Base-by-base conservation (phyloP, 2,113 vertebrate species). In the Anthoscopus minutus region DNA sequence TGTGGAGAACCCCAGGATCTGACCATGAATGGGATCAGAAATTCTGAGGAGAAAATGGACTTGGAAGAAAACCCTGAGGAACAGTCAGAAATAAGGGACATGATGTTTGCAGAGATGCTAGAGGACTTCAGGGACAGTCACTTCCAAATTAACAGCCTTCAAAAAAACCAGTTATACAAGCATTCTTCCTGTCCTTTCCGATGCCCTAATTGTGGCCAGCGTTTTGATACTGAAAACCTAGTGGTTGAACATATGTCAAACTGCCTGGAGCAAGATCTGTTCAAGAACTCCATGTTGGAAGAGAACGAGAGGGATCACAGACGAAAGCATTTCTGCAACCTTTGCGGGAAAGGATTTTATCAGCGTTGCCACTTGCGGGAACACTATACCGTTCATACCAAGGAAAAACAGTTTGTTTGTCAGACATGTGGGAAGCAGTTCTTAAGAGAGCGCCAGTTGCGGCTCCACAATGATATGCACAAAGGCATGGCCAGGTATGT, bases 401-500 rank as follows among this genome's bases (percentile, higher is more conserved):
- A 99, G 98, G 99, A 99, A 97, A 99, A 99, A 97, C 99, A 99
- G 98, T 99, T 99, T 98, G 98, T 98, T 90, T 99, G 99, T 97
- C 98, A 98, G 97, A 99, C 99, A 90, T 99, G 99, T 91, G 99
- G 99, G 45, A 99, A 99, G 97, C 99, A 99, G 98, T 99, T 99
- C 97, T 98, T 99, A 96, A 98, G 99, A 18, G 99, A 99, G 93
- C 99, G 99, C 33, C 99, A 99, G 97, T 98, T 99, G 44, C 97
- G 99, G 67, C 98, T 99, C 85, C 99, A 99, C 98, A 99, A 99
- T 94, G 99, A 99, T 98, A 99, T 99, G 99, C 99, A 99, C 98
- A 98, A 98, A 92, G 99, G 99, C 92, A 99, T 99, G 98, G 99
- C 99, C 23, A 99, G 99, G 96, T 99, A 99, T 96, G 98, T 99